phyloP scores from a whole-genome alignment of 2,888 invertebrate genomes.

The Adelognathus sp. region DNA sequence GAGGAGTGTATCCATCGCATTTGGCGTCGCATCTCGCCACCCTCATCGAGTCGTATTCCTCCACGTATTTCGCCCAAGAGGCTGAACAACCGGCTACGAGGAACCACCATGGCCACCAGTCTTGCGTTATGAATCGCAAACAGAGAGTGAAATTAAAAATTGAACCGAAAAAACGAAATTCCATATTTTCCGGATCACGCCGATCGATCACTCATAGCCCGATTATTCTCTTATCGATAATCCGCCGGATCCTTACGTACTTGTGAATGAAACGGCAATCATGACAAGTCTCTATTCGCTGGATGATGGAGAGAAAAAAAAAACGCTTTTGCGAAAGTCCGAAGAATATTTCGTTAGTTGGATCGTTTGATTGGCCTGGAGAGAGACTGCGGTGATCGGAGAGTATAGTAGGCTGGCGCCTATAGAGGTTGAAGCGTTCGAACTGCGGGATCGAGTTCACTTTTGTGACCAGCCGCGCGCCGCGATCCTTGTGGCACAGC shows the following conservation, averaged over 20 bases:
- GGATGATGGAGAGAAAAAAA: not conserved
- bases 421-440: conserved; percentile 70
- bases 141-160: not conserved
- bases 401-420: conserved; percentile 54
- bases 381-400: conserved; percentile 7
- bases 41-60: conserved; percentile 82
- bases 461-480: conserved; percentile 69
- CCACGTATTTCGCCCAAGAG: conserved; percentile 75
- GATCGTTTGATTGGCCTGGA: conserved; percentile 26
- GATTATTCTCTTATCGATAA: not conserved
- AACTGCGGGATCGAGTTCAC: conserved; percentile 75
- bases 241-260: conserved; percentile 41
- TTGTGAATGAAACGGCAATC: conserved; percentile 30
- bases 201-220: not conserved
- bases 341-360: not conserved
- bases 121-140: conserved; percentile 57
- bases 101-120: conserved; percentile 73
- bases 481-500: conserved; percentile 65
- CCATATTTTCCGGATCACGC: not conserved
- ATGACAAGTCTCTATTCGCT: not conserved
- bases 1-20: conserved; percentile 82
- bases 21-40: conserved; percentile 85
- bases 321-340: not conserved
- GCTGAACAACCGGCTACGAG: conserved; percentile 69
- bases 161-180: not conserved